Evolutionary conservation across 2,888 invertebrate species (phyloP).

Genomic region (Trachelus tabidus): DNA sequence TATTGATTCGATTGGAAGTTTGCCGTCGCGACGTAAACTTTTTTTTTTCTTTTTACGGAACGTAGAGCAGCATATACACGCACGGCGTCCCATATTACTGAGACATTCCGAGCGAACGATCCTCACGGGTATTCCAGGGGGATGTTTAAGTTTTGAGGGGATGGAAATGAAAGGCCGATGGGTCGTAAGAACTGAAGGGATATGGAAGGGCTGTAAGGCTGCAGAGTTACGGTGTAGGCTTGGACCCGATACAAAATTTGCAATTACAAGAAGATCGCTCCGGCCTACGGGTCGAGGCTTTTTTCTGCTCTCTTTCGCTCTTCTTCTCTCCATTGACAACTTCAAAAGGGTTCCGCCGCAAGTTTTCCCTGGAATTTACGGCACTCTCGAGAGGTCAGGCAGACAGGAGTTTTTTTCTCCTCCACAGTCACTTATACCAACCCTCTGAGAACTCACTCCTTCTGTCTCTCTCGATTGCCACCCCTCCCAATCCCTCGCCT

Average conservation of each 20-base stretch:
- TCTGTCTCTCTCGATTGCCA: not conserved
- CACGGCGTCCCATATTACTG: not conserved
- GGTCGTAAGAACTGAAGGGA: not conserved
- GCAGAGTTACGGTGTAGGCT: constrained; percentile 8
- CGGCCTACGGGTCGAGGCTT: not conserved
- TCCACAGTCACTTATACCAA: not conserved
- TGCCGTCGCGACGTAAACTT: not conserved
- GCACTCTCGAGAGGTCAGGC: not conserved
- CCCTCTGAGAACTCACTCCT: not conserved
- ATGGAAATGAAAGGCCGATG: not conserved
- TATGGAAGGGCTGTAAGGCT: not conserved
- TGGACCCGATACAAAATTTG: constrained; percentile 21
- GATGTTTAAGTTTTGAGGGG: not conserved
- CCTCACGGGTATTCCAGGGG: not conserved
- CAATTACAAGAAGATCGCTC: constrained; percentile 25
- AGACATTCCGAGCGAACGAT: not conserved
- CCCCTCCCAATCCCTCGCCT: not conserved
- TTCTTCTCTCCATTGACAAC: constrained; percentile 2
- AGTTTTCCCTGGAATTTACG: not conserved
- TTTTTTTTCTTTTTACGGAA: not conserved
- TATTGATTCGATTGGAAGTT: constrained; percentile 11
- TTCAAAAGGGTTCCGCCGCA: constrained; percentile 4
- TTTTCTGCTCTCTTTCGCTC: not conserved
- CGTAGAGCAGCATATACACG: not conserved
- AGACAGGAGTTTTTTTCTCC: not conserved